phyloP scores from a whole-genome alignment of 1,140 invertebrate species.

The Temnothorax longispinosus region DNA sequence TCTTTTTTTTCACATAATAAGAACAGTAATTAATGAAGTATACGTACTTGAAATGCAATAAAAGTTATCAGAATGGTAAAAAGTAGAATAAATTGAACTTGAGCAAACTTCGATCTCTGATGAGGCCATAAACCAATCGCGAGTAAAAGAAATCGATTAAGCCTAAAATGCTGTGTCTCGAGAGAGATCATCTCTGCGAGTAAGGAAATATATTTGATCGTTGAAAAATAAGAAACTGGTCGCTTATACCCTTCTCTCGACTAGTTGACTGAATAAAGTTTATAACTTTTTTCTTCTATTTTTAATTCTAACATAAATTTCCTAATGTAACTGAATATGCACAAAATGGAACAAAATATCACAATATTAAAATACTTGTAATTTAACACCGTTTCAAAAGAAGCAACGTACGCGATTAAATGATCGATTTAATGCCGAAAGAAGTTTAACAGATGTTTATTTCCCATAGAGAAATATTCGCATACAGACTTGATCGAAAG shows the following conservation, averaged over 20 bases:
- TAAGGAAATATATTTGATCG: background rate
- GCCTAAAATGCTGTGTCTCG: background rate
- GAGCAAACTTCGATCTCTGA: background rate
- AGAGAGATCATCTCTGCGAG: background rate
- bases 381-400: background rate
- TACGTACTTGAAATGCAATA: conserved; percentile 24
- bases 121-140: conserved; percentile 26
- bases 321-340: background rate
- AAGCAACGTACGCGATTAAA: background rate
- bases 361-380: background rate
- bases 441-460: background rate
- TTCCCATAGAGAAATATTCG: background rate
- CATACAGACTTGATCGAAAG: background rate
- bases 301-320: background rate
- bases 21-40: background rate
- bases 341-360: background rate
- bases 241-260: background rate
- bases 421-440: background rate
- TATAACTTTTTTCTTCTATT: background rate
- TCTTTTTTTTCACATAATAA: no score
- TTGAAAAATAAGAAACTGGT: background rate
- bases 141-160: conserved; percentile 15
- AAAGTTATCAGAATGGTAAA: conserved; percentile 1
- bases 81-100: background rate
- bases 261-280: background rate